Percentiles rank a stretch among this genome's conserved stretches.
phyloP scores from a whole-genome alignment of 2,888 invertebrate species.

The Halictus quadricinctus region DNA sequence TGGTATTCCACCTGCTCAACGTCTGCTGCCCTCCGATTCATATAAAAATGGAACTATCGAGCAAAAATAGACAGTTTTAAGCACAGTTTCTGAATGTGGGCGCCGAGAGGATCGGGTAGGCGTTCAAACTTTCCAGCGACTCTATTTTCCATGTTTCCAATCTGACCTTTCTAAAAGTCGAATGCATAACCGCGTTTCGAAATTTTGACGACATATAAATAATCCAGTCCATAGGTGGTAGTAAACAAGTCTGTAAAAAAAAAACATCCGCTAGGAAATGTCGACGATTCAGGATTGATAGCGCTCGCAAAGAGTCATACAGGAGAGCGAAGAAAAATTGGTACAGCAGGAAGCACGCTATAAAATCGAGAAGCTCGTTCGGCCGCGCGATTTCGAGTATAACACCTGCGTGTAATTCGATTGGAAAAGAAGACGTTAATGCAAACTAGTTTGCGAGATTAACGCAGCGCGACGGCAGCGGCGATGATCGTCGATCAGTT shows the following conservation, averaged over 20 bases:
- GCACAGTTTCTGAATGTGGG: background rate
- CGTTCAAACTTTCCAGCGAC: background rate
- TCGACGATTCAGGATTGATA: too few species aligned
- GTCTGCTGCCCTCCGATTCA: background rate
- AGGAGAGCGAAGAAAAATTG: too few species aligned
- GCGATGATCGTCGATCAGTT: background rate
- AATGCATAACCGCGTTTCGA: background rate
- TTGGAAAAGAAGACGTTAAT: background rate
- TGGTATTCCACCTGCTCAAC: background rate
- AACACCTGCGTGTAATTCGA: background rate
- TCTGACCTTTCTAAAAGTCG: background rate
- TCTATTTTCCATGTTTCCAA: background rate
- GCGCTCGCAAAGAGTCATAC: too few species aligned
- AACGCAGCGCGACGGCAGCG: background rate
- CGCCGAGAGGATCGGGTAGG: background rate
- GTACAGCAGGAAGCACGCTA: background rate
- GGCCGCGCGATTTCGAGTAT: background rate
- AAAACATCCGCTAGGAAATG: background rate
- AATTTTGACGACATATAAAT: background rate
- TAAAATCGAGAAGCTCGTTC: background rate
- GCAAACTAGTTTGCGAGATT: background rate
- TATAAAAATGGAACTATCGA: background rate
- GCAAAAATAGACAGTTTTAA: background rate
- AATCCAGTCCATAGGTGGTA: background rate
- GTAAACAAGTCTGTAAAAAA: background rate